Evolutionary conservation across 53 echinoderm and acorn worm genomes (phyloP), one percentile per base, ranked within the genome.

Genomic region (Echinarachnius parma): DNA sequence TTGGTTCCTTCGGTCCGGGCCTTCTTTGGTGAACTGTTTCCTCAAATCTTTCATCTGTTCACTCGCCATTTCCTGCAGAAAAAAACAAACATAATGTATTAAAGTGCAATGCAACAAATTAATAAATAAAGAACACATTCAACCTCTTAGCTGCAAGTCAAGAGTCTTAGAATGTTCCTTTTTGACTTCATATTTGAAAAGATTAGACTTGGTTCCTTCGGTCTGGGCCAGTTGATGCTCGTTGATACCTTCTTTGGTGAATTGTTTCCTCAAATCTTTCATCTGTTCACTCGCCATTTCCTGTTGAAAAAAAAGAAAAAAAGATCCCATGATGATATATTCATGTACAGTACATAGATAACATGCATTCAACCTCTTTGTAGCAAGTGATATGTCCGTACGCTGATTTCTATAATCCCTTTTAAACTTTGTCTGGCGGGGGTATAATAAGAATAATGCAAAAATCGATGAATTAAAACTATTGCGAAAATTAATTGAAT

Each of bases 171-270:
- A n/a, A n/a, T n/a, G n/a, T n/a, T n/a, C n/a, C n/a, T n/a, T n/a
- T n/a, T n/a, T n/a, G n/a, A n/a, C n/a, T n/a, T n/a, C 78, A 56
- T 91, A 91, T 48, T 91, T 82, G 31, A 96, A 84, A 4, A 95
- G 82, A 3, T 78, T 78, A 14, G 91, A 83, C 28, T 83, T 90
- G 39, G 98, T 96, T 10, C 98, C 98, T 25, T 84, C 77, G 4
- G 98, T 98, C 39, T 75, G 77, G 14, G 98, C 98, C 88, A 96
- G 79, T 48, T 96, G 98, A 34, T 91, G 91, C 20, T 91, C 98
- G 27, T 81, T 82, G 53, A 96, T 96, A 25, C 87, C 87, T 34
- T 83, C 86, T 64, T 96, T 91, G 15, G 87, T 87, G 59, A 71
- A 80, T 46, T 78, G 78, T 48, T 87, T 79, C 34, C 98, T 84